These are phyloP conservation scores for Operophtera brumata DNA, from an alignment of 2,888 invertebrate genomes.

Conservation along the genomic window DNA sequence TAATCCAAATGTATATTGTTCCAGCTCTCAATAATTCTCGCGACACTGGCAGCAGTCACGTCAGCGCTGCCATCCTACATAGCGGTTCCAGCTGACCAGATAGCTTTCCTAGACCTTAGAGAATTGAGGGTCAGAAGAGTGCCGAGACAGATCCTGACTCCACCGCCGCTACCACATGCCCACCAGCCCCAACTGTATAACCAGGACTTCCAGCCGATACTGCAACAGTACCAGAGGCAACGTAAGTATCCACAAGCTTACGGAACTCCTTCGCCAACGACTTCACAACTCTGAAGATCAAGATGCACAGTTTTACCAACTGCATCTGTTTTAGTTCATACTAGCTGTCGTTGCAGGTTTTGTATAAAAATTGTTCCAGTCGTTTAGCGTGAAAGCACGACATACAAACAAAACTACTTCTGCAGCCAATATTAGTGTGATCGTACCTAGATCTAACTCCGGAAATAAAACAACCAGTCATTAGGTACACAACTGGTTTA, in stretches of 20 bases:
- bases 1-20: conserved; percentile 17
- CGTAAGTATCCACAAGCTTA: conserved; percentile 45
- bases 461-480: neutral
- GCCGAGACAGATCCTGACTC: conserved; percentile 62
- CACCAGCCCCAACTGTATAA: conserved; percentile 49
- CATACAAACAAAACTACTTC: too few species aligned
- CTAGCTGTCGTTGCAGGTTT: too few species aligned
- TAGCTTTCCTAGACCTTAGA: conserved; percentile 79
- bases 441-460: neutral
- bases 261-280: too few species aligned
- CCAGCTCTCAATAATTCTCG: conserved; percentile 59
- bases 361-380: too few species aligned
- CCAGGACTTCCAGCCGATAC: conserved; percentile 60
- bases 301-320: too few species aligned
- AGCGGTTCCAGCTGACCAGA: conserved; percentile 82
- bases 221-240: conserved; percentile 56
- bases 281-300: too few species aligned
- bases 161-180: conserved; percentile 48
- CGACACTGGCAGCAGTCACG: conserved; percentile 50
- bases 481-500: conserved; percentile 4
- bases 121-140: conserved; percentile 59
- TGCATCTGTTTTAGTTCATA: neutral
- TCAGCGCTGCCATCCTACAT: conserved; percentile 80
- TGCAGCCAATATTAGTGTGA: too few species aligned
- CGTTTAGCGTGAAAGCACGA: too few species aligned